A percentile compares a stretch with the other conserved stretches of the same genome.
Conservation (phyloP, 2,888 invertebrate species). For the Hesperia comma region DNA sequence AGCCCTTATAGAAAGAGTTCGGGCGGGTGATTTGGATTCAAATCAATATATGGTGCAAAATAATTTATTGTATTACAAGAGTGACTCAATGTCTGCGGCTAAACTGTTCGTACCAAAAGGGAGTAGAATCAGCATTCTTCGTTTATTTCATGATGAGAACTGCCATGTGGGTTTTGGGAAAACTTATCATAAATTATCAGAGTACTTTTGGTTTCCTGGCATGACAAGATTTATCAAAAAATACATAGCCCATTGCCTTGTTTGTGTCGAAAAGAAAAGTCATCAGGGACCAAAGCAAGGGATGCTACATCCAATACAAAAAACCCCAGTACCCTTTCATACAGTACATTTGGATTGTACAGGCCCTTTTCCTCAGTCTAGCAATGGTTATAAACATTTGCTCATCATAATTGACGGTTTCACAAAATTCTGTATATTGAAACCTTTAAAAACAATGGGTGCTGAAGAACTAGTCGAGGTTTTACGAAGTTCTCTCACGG, state of each 20-base stretch:
- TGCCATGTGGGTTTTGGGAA: constrained; percentile 33
- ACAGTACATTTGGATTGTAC: constrained; percentile 51
- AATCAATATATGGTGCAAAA: constrained; percentile 35
- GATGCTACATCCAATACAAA: constrained; percentile 41
- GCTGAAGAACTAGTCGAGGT: constrained; percentile 34
- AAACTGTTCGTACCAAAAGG: constrained; percentile 29
- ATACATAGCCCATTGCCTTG: constrained; percentile 42
- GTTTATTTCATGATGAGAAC: constrained; percentile 19
- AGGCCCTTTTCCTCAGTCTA: constrained; percentile 44
- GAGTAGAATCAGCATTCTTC: constrained; percentile 26
- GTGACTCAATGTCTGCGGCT: background rate
- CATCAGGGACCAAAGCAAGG: constrained; percentile 43
- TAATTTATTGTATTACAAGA: constrained; percentile 27
- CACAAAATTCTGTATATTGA: constrained; percentile 46
- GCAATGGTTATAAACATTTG: constrained; percentile 46
- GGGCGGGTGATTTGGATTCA: constrained; percentile 39
- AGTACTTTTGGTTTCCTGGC: constrained; percentile 47
- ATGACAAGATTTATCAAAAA: constrained; percentile 38
- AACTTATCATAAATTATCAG: constrained; percentile 37
- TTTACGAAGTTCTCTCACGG: constrained; percentile 32
- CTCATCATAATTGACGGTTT: constrained; percentile 48
- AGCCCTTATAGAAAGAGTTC: constrained; percentile 25
- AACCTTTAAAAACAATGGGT: constrained; percentile 45
- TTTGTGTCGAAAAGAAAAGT: constrained; percentile 38
- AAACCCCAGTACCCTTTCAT: constrained; percentile 47